Evolutionary conservation across 2,888 invertebrate genomes (phyloP).

Genomic region (Leucophora obtusa): DNA sequence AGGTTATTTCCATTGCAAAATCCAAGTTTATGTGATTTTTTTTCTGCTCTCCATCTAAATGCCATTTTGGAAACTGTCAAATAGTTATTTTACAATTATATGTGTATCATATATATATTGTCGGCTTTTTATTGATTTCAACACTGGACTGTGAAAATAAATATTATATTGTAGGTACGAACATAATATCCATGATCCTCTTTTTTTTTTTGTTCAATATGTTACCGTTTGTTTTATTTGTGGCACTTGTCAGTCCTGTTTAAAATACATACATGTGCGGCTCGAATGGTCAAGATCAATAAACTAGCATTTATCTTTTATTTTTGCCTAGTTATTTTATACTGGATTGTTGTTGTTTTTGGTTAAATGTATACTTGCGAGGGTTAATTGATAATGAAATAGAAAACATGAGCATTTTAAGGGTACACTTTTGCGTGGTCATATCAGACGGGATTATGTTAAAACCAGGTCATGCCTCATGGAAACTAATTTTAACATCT

Average conservation of each 20-base stretch:
- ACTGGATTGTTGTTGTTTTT: background rate
- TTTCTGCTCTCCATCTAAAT: background rate
- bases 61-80: background rate
- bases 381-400: constrained; percentile 8
- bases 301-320: constrained; percentile 43
- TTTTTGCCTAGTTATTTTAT: background rate
- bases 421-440: background rate
- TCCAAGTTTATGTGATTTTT: constrained; percentile 2
- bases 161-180: background rate
- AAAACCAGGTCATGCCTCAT: too few species aligned
- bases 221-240: constrained; percentile 62
- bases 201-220: constrained; percentile 40
- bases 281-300: constrained; percentile 58
- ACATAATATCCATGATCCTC: constrained; percentile 41
- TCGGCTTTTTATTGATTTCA: constrained; percentile 31
- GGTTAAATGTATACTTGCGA: background rate
- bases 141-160: background rate
- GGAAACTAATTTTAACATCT: too few species aligned
- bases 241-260: constrained; percentile 64
- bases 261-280: constrained; percentile 49
- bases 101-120: constrained; percentile 20
- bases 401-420: background rate
- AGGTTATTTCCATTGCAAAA: background rate
- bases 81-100: background rate
- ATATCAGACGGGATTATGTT: background rate